Percentiles rank a stretch among this genome's conserved stretches.
phyloP scores from a whole-genome alignment of 2,888 invertebrate genomes.

The Salpingus planirostris region DNA sequence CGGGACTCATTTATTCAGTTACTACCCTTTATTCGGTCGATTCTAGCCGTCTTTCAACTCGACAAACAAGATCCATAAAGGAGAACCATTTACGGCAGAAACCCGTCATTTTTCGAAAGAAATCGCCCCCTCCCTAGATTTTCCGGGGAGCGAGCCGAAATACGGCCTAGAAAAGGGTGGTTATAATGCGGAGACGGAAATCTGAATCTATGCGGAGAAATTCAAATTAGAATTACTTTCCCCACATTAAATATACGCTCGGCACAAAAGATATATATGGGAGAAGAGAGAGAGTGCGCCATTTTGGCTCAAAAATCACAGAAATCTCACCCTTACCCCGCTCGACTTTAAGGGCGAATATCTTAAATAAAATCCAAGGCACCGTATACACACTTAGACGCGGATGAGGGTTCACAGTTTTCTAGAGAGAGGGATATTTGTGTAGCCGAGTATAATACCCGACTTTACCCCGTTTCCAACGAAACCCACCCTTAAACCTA shows the following conservation, averaged over 20 bases:
- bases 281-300: constrained; percentile 23
- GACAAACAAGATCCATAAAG: too few species aligned
- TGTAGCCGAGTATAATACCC: not conserved
- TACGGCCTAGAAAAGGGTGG: not conserved
- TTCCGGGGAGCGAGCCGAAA: not conserved
- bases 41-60: constrained; percentile 30
- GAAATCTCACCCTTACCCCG: constrained; percentile 33
- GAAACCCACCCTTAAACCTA: too few species aligned
- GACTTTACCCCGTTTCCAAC: too few species aligned
- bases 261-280: not conserved
- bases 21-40: constrained; percentile 30
- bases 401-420: not conserved
- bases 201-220: constrained; percentile 36
- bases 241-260: constrained; percentile 35
- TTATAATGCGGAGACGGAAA: constrained; percentile 23
- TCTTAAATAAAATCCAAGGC: constrained; percentile 38
- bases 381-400: constrained; percentile 23
- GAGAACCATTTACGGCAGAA: too few species aligned
- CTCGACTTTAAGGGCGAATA: constrained; percentile 30
- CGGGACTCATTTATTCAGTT: constrained; percentile 40
- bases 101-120: too few species aligned
- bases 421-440: not conserved
- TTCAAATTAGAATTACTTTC: constrained; percentile 40
- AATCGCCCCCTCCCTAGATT: too few species aligned
- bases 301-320: constrained; percentile 36